Evolutionary conservation across 2,113 vertebrate species (phyloP), one percentile per base, ranked within the genome.

Genomic region (Pseudorasbora parva): DNA sequence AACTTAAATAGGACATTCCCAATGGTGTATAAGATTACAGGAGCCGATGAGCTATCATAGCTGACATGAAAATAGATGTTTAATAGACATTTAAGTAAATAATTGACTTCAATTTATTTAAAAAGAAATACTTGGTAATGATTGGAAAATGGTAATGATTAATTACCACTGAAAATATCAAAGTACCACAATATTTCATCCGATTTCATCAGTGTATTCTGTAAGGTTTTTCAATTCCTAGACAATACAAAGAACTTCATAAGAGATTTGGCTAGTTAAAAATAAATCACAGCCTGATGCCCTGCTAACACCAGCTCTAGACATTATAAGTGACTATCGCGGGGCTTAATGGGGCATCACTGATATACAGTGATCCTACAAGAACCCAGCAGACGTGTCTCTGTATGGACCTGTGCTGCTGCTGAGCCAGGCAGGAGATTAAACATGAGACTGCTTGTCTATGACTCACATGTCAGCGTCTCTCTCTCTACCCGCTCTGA

Each of bases 361-460:
- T 77, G 74, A 57, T 41, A 72, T 23, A 43, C 0, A 41, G 62
- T 79, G 41, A 19, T 33, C 11, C 51, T 30, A 23, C 21, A 66
- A 14, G 37, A 84, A n/a, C 37, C 25, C 45, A 81, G 8, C 56
- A 73, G 49, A 49, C 85, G 75, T 88, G 74, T 27, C 79, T 69
- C 81, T 89, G 57, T 85, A 68, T 78, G 57, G 59, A 85, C 88
- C 82, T 90, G 87, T 79, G 8, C 54, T 8, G 30, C 84, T 72
- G 64, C 51, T 49, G 62, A 68, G 79, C 66, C 59, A 75, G 64
- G 47, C 49, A 62, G 60, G 27, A 71, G 81, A 84, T 73, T 76
- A 71, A 90, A 88, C 93, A 87, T 92, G 94, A 93, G 83, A 73
- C 88, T 87, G 91, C 94, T 90, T 89, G 94, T 81, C 89, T 86